Percentiles rank a stretch among this genome's conserved stretches.
Conservation (phyloP, 2,113 vertebrate species). For the Xenotilapia flavipinnis region DNA sequence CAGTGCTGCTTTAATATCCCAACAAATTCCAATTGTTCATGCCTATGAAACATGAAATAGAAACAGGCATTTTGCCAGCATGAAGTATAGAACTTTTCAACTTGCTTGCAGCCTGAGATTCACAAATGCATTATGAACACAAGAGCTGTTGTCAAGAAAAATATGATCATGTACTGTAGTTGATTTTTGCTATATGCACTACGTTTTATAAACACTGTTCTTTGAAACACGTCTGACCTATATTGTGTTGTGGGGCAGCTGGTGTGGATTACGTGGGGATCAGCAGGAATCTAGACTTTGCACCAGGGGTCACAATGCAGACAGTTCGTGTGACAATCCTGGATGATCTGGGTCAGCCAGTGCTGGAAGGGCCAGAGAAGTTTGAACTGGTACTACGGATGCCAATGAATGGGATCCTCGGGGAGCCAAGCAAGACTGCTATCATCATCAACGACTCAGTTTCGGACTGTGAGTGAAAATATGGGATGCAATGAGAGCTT, state of each 20-base stretch:
- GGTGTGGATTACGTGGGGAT: constrained; percentile 92
- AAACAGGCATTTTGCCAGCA: background rate
- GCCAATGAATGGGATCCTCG: constrained; percentile 85
- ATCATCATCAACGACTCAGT: constrained; percentile 86
- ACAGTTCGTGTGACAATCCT: constrained; percentile 80
- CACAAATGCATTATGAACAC: constrained; percentile 16
- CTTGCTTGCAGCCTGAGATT: background rate
- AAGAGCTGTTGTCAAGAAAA: background rate
- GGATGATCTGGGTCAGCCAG: constrained; percentile 88
- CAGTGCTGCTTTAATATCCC: constrained; percentile 6
- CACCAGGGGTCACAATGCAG: constrained; percentile 87
- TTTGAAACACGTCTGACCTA: constrained; percentile 8
- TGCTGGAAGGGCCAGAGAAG: constrained; percentile 86
- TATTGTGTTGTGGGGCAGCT: constrained; percentile 69
- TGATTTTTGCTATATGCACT: background rate
- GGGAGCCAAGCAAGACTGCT: constrained; percentile 80
- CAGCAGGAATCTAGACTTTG: constrained; percentile 87
- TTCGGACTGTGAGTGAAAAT: constrained; percentile 82
- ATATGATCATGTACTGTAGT: background rate
- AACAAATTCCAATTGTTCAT: constrained; percentile 11
- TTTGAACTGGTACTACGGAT: constrained; percentile 88
- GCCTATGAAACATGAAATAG: background rate
- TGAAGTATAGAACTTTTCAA: background rate
- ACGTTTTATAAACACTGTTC: background rate
- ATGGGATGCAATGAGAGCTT: background rate